A percentile compares a stretch with the other conserved stretches of the same genome.
These are phyloP conservation scores for Pyrrhosoma nymphula DNA, from an alignment of 2,888 invertebrate species.

Conservation along the genomic window DNA sequence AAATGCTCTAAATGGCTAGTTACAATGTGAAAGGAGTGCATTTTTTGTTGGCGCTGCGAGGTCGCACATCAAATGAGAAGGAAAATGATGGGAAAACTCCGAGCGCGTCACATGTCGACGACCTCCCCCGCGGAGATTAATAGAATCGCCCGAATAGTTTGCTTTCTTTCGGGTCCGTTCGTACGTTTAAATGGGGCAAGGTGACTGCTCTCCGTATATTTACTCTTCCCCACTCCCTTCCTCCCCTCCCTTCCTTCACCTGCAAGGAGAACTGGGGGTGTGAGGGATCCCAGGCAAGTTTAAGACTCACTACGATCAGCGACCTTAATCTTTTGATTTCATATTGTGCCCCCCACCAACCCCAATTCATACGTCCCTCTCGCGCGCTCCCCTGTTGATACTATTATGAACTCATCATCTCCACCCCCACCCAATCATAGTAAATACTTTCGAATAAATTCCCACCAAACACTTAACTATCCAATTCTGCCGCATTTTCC, in stretches of 20 bases:
- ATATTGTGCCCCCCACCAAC: not conserved
- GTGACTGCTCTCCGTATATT: not conserved
- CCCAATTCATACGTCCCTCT: too few relatives aligned
- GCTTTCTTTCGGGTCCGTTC: not conserved
- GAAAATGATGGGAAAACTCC: not conserved
- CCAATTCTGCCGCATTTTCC: too few relatives aligned
- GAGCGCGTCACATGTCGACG: not conserved
- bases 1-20: too few relatives aligned
- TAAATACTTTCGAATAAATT: too few relatives aligned
- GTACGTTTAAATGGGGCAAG: conserved; percentile 38
- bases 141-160: conserved; percentile 20
- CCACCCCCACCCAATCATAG: too few relatives aligned
- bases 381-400: too few relatives aligned
- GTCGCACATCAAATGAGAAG: not conserved
- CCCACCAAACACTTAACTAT: too few relatives aligned
- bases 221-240: not conserved
- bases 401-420: too few relatives aligned
- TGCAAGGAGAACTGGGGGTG: not conserved
- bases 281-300: not conserved
- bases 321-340: not conserved
- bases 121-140: conserved; percentile 3
- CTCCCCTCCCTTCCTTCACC: not conserved
- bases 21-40: not conserved
- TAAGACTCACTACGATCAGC: not conserved
- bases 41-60: not conserved